Conservation (phyloP, 2,888 invertebrate genomes). For the Trachelus tabidus region DNA sequence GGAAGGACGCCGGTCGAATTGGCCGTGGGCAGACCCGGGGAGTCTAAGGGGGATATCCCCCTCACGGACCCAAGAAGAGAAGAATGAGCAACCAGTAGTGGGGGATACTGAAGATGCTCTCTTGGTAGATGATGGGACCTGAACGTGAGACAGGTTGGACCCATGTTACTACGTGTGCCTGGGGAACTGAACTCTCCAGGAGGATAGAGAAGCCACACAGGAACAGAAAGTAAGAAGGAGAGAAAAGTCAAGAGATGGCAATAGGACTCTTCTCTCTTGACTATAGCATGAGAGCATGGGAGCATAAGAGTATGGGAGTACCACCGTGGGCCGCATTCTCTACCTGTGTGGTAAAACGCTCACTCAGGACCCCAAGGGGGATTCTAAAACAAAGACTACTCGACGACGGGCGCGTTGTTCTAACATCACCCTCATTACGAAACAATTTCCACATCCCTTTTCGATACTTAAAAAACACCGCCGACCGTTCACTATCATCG, state of each 20-base stretch:
- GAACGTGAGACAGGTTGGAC: neutral
- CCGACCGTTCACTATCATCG: slow-evolving; percentile 28
- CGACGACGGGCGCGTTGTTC: slow-evolving; percentile 46
- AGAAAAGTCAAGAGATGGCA: slow-evolving; percentile 1
- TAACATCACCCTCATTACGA: slow-evolving; percentile 56
- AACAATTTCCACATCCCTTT: slow-evolving; percentile 50
- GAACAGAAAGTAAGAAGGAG: neutral
- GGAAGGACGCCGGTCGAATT: slow-evolving; percentile 43
- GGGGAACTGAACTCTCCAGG: neutral
- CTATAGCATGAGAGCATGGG: slow-evolving; percentile 13
- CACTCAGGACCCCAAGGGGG: slow-evolving; percentile 51
- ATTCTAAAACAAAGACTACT: slow-evolving; percentile 56
- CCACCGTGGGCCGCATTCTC: slow-evolving; percentile 23
- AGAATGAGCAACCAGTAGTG: slow-evolving; percentile 21
- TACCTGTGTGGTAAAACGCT: slow-evolving; percentile 34
- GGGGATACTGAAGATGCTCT: slow-evolving; percentile 14
- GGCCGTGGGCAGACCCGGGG: slow-evolving; percentile 17
- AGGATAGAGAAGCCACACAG: neutral
- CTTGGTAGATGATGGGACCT: slow-evolving; percentile 11
- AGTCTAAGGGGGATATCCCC: slow-evolving; percentile 5
- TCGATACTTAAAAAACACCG: slow-evolving; percentile 33
- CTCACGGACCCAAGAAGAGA: slow-evolving; percentile 10
- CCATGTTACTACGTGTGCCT: neutral
- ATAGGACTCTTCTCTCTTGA: neutral
- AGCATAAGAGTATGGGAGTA: slow-evolving; percentile 14